Conservation (phyloP, 2,797 vertebrate species). For the Benthosema pterotum region DNA sequence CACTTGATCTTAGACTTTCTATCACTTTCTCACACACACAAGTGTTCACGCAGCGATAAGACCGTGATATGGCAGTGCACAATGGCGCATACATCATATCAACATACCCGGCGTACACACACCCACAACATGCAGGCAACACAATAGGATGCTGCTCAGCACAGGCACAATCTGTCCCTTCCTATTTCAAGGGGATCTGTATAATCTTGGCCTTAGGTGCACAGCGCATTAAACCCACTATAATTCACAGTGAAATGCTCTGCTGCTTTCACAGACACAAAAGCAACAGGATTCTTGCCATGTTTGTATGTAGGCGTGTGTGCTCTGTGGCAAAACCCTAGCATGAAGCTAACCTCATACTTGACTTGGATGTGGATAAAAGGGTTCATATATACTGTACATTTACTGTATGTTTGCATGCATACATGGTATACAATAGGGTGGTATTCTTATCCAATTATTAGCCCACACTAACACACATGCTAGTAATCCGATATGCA, state of each 20-base stretch:
- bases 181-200: constrained; percentile 44
- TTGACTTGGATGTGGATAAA: neutral
- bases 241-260: constrained; percentile 36
- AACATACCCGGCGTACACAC: constrained; percentile 27
- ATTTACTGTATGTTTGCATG: too few species aligned
- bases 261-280: constrained; percentile 39
- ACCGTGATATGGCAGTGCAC: constrained; percentile 25
- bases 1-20: neutral
- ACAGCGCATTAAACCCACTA: constrained; percentile 50
- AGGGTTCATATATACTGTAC: neutral
- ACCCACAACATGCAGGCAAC: constrained; percentile 33
- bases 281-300: constrained; percentile 43
- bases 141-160: constrained; percentile 37
- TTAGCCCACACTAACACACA: too few species aligned
- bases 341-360: neutral
- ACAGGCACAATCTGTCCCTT: constrained; percentile 55
- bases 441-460: too few species aligned
- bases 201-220: constrained; percentile 58
- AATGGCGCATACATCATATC: constrained; percentile 7
- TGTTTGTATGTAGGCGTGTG: constrained; percentile 24
- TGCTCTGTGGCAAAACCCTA: too few species aligned
- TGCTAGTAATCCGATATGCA: too few species aligned
- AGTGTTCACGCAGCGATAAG: constrained; percentile 20
- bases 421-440: too few species aligned
- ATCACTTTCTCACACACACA: neutral